Conservation (phyloP, 2,113 vertebrate genomes). For the Pithys albifrons region DNA sequence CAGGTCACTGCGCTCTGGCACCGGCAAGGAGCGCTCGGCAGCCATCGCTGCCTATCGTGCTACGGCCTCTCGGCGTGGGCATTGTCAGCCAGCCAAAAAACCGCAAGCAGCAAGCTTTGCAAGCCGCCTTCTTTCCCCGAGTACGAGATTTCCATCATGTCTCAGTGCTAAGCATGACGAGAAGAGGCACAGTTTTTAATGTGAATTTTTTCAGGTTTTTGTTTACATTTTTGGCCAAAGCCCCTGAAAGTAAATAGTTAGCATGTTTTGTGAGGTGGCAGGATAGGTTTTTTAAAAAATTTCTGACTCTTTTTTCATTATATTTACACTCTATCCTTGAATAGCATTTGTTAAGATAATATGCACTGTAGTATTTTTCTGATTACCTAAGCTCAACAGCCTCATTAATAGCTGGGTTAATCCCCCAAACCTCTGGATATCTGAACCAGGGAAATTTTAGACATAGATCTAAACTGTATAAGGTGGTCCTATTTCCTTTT, state of each 20-base stretch:
- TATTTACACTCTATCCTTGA: not conserved
- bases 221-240: not conserved
- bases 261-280: not conserved
- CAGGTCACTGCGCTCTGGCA: not conserved
- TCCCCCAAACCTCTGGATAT: not conserved
- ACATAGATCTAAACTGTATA: not conserved
- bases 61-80: not conserved
- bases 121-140: not conserved
- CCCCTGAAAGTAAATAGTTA: not conserved
- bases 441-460: not conserved
- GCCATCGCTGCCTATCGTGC: not conserved
- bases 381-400: not conserved
- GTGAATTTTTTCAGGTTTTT: not conserved
- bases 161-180: not conserved
- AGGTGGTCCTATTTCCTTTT: not conserved
- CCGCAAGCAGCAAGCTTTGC: not conserved
- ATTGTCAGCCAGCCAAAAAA: not conserved
- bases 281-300: not conserved
- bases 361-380: not conserved
- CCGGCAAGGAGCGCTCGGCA: not conserved
- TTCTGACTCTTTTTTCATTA: not conserved
- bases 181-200: not conserved
- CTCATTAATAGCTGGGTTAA: not conserved
- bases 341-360: not conserved
- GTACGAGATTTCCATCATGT: not conserved